Percentiles rank a stretch among this genome's conserved stretches.
These are phyloP conservation scores for Phocoena phocoena DNA, from an alignment of 2,113 vertebrate species.

Conservation along the genomic window DNA sequence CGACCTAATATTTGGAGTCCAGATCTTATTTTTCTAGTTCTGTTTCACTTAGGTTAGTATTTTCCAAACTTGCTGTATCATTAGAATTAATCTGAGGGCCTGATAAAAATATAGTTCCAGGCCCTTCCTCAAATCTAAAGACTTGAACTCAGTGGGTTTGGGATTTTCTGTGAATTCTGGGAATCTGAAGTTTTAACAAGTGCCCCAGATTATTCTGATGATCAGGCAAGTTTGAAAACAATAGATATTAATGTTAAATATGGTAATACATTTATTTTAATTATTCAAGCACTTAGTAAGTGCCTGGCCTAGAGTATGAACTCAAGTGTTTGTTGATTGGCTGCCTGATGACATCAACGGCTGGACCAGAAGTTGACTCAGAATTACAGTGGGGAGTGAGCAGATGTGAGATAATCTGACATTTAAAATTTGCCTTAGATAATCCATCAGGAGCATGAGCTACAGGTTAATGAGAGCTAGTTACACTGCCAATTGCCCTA, in stretches of 20 bases:
- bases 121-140: background rate
- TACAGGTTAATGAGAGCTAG: background rate
- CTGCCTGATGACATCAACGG: background rate
- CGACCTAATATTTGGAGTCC: background rate
- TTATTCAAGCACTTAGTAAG: background rate
- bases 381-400: background rate
- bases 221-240: conserved; percentile 29
- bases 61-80: background rate
- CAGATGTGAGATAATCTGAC: background rate
- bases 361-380: conserved; percentile 13
- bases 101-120: background rate
- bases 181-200: conserved; percentile 11
- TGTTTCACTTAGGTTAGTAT: background rate
- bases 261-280: background rate
- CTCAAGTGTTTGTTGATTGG: conserved; percentile 24
- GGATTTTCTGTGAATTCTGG: background rate
- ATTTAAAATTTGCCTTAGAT: background rate
- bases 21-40: background rate
- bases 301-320: background rate
- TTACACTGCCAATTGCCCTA: background rate
- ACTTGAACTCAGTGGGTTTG: background rate
- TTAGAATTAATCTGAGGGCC: background rate
- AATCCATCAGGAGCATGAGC: background rate
- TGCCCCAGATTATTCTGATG: background rate
- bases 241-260: background rate